phyloP scores from a whole-genome alignment of 2,797 vertebrate species.

The Sternarchorhynchus goeldii region DNA sequence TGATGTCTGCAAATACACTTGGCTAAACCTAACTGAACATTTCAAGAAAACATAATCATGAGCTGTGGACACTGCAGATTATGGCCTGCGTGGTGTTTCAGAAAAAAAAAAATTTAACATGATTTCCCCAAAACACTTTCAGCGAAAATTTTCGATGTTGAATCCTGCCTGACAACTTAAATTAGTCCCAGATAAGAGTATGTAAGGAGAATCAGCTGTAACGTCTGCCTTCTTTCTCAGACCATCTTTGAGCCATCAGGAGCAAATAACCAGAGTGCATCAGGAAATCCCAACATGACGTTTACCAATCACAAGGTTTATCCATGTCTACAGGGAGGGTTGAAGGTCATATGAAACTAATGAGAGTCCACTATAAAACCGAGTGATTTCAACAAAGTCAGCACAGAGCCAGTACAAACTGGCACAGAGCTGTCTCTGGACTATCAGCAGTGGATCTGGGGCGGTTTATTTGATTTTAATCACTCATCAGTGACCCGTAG shows the following conservation, averaged over 20 bases:
- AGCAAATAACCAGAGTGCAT: neutral
- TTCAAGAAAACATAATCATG: too few species aligned
- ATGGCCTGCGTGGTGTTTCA: too few species aligned
- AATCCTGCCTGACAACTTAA: neutral
- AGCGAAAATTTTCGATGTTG: neutral
- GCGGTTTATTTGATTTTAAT: slow-evolving; percentile 34
- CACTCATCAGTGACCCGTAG: slow-evolving; percentile 17
- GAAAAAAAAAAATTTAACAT: neutral
- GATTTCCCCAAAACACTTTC: too few species aligned
- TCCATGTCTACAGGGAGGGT: neutral
- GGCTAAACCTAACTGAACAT: too few species aligned
- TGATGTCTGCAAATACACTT: too few species aligned
- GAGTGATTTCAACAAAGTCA: neutral
- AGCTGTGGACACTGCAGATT: too few species aligned
- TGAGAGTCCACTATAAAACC: slow-evolving; percentile 7
- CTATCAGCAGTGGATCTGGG: slow-evolving; percentile 2
- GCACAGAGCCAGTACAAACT: neutral
- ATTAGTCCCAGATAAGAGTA: neutral
- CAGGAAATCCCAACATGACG: slow-evolving; percentile 1
- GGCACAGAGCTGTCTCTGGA: slow-evolving; percentile 2
- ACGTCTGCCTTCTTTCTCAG: neutral
- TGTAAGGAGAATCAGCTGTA: neutral
- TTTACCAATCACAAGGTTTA: slow-evolving; percentile 17
- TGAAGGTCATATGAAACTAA: slow-evolving; percentile 12
- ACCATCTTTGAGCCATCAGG: neutral